A percentile compares a stretch with the other conserved stretches of the same genome.
Evolutionary conservation across 2,113 vertebrate genomes (phyloP).

Genomic region (Lamprologus ornatipinnis): DNA sequence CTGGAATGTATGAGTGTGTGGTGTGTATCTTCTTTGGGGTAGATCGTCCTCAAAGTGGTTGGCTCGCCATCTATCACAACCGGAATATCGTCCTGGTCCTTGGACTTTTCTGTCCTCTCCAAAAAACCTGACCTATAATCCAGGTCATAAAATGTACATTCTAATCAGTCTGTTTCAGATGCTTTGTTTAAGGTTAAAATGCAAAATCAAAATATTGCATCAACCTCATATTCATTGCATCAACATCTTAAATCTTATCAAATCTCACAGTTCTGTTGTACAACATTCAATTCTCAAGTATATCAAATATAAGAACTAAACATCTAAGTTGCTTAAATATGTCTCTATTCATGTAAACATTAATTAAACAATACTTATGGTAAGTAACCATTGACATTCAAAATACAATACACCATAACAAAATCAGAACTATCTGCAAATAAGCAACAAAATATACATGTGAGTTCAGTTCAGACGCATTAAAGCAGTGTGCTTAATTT

Average conservation of each 20-base stretch:
- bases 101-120: no score
- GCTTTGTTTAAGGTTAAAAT: accelerated
- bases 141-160: neutral
- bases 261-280: neutral
- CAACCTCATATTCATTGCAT: neutral
- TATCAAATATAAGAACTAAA: no score
- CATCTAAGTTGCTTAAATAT: accelerated
- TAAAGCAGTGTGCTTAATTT: neutral
- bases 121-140: neutral
- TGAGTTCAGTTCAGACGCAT: neutral
- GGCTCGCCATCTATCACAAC: no score
- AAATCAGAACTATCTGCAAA: neutral
- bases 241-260: neutral
- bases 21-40: no score
- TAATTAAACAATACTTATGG: neutral
- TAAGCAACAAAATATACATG: neutral
- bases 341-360: accelerated
- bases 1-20: no score
- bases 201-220: accelerated
- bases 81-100: no score
- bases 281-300: neutral
- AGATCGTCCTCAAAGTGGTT: no score
- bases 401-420: neutral
- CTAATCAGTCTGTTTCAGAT: neutral
- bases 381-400: neutral